Conservation (phyloP, 2,888 invertebrate species). For the Ernsta delagoae region DNA sequence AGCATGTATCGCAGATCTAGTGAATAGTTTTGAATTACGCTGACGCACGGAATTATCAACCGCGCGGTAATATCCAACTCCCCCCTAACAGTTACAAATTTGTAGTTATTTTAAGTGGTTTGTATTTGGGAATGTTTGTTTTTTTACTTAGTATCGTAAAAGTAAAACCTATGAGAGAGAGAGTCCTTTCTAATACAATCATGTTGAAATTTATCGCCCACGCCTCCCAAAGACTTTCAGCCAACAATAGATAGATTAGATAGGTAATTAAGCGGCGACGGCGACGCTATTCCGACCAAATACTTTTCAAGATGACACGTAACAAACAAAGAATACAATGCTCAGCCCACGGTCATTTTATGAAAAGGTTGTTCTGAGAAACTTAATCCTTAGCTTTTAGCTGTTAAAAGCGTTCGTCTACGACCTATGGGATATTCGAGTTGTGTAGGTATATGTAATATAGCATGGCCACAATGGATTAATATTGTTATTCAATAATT, state of each 20-base stretch:
- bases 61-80: background rate
- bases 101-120: too few relatives aligned
- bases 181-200: too few relatives aligned
- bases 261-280: too few relatives aligned
- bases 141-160: too few relatives aligned
- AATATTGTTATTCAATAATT: too few relatives aligned
- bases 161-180: too few relatives aligned
- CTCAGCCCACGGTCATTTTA: background rate
- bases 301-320: background rate
- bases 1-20: too few relatives aligned
- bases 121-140: too few relatives aligned
- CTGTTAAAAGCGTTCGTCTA: background rate
- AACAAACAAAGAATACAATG: background rate
- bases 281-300: too few relatives aligned
- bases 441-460: background rate
- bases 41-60: background rate
- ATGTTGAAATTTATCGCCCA: too few relatives aligned
- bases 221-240: too few relatives aligned
- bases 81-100: background rate
- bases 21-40: background rate
- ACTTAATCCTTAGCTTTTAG: background rate
- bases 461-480: slow-evolving; percentile 18
- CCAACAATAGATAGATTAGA: too few relatives aligned
- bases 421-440: background rate
- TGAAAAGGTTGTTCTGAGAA: slow-evolving; percentile 1